Evolutionary conservation across 2,797 vertebrate genomes (phyloP).

Genomic region (Parambassis ranga): DNA sequence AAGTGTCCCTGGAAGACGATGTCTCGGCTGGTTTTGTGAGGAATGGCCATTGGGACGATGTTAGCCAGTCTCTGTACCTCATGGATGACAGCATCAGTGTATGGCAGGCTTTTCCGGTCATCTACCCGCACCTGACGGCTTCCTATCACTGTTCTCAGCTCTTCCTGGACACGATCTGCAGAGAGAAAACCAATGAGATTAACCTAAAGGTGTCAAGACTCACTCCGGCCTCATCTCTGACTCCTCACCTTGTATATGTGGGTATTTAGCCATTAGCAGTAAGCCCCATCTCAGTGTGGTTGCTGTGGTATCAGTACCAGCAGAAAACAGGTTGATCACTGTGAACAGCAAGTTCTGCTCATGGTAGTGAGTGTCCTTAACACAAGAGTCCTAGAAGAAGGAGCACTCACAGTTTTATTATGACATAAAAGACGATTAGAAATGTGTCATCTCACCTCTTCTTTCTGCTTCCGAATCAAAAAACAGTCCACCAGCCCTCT

Average conservation of each 20-base stretch:
- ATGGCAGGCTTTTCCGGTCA: slow-evolving; percentile 66
- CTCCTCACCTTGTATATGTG: slow-evolving; percentile 68
- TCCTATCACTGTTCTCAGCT: slow-evolving; percentile 59
- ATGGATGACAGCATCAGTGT: slow-evolving; percentile 69
- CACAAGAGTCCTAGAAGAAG: slow-evolving; percentile 34
- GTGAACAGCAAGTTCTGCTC: slow-evolving; percentile 55
- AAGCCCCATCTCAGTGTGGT: slow-evolving; percentile 69
- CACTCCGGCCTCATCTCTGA: neutral
- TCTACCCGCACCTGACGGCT: slow-evolving; percentile 36
- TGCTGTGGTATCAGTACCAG: slow-evolving; percentile 74
- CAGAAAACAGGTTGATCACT: slow-evolving; percentile 68
- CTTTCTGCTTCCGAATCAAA: slow-evolving; percentile 49
- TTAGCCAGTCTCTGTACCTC: slow-evolving; percentile 66
- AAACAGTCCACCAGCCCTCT: slow-evolving; percentile 67
- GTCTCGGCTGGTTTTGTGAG: slow-evolving; percentile 63
- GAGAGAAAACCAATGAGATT: too few species aligned
- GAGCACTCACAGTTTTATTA: neutral
- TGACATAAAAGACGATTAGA: accelerated
- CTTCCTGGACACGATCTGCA: slow-evolving; percentile 66
- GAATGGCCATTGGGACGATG: slow-evolving; percentile 46
- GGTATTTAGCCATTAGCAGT: slow-evolving; percentile 77
- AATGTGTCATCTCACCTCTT: slow-evolving; percentile 29
- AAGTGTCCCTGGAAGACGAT: slow-evolving; percentile 69
- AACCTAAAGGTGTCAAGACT: neutral
- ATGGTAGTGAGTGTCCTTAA: slow-evolving; percentile 32